Base-by-base conservation (phyloP, 2,113 vertebrate genomes). In the Numida meleagris region DNA sequence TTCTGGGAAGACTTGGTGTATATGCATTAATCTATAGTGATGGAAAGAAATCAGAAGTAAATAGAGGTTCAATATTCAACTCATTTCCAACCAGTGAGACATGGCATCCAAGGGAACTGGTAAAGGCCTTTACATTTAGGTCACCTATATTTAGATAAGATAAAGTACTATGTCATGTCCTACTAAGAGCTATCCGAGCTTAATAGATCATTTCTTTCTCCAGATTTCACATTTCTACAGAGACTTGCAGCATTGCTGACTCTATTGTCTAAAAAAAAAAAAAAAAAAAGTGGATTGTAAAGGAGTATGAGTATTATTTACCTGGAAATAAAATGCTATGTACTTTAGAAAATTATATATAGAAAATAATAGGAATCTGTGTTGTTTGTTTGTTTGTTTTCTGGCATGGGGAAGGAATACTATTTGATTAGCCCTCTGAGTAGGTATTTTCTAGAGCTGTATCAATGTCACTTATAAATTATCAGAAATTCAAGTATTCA, bases 91-190 rank as follows among this genome's bases (percentile, higher is more conserved):
- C 6, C 15, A 8, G 29, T 71, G 48, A 75, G 46, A 55, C 12
- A 63, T 8, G 45, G 42, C 31, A 83, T 88, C n/a, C 46, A 78
- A 72, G 34, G 20, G 43, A 94, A 63, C 33, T n/a, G 25, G 33
- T 65, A 78, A 80, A 95, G 38, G 31, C 15, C 51, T 86, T 86
- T 88, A 65, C 66, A 88, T 93, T 86, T 93, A 94, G 76, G 73
- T 90, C 76, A 93, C 31, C 80, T 94, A 90, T 81, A 72, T 92
- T 94, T 96, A 93, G 83, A 90, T 8, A 94, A 92, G 90, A 93
- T 81, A 90, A 96, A 95, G 57, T 42, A 78, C 51, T 65, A 3
- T 81, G 53, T 59, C 51, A 50, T 72, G 51, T 71, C 17, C 57
- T 93, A 46, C 76, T 83, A 90, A 83, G 80, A 92, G 38, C 10